A percentile compares a stretch with the other conserved stretches of the same genome.
phyloP scores from a whole-genome alignment of 2,113 vertebrate species.

The Mustela lutreola region DNA sequence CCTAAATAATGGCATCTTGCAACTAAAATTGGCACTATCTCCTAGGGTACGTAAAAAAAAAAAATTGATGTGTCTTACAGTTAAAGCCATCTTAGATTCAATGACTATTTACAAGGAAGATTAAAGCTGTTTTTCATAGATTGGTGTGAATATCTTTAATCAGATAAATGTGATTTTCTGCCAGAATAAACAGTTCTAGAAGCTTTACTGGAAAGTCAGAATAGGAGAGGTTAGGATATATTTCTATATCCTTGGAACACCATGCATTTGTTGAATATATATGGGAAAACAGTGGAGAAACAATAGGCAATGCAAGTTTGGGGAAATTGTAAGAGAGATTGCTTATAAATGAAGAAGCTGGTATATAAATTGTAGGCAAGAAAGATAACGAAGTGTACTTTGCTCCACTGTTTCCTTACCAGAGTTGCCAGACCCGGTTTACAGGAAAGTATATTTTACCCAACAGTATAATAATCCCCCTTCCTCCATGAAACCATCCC shows the following conservation, averaged over 20 bases:
- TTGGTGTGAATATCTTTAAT: neutral
- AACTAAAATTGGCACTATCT: slow-evolving; percentile 23
- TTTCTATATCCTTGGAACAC: neutral
- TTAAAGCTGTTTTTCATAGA: slow-evolving; percentile 10
- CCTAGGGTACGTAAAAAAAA: neutral
- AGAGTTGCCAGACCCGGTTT: neutral
- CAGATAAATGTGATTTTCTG: neutral
- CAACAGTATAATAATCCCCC: neutral
- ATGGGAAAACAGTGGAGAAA: neutral
- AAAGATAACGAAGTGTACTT: neutral
- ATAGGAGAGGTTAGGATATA: neutral
- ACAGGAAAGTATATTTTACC: neutral
- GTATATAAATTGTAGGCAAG: neutral
- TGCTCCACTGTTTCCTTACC: neutral
- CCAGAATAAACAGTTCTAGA: neutral
- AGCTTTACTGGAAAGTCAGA: neutral
- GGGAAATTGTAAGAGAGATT: neutral
- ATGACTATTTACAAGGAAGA: neutral
- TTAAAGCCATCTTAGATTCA: slow-evolving; percentile 18
- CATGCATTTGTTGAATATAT: neutral
- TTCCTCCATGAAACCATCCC: neutral
- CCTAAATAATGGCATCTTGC: neutral
- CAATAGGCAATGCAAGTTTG: neutral
- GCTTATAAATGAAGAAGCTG: neutral
- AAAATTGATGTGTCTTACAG: neutral